These are phyloP conservation scores for Silurus meridionalis DNA, from an alignment of 2,113 vertebrate species.

Conservation along the genomic window DNA sequence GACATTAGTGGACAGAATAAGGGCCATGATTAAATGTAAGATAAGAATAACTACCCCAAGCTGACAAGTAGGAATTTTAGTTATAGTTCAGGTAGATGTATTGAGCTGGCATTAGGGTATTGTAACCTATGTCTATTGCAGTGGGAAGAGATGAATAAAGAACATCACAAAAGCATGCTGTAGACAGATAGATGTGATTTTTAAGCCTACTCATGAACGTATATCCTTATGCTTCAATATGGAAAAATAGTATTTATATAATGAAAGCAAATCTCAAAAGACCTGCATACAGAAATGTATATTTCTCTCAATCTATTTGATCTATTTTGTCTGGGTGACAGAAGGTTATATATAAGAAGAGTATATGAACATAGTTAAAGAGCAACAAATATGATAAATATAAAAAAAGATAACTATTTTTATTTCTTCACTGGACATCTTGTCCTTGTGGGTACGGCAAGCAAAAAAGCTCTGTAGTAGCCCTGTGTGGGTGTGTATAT, in stretches of 20 bases:
- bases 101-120: neutral
- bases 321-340: neutral
- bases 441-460: neutral
- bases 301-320: neutral
- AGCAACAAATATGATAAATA: neutral
- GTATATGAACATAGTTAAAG: neutral
- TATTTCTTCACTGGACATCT: neutral
- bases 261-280: neutral
- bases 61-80: neutral
- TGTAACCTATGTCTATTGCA: neutral
- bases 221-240: neutral
- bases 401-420: neutral
- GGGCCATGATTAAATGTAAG: neutral
- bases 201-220: neutral
- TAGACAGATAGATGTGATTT: too few species aligned
- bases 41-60: too few species aligned
- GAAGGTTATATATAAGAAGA: neutral
- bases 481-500: neutral
- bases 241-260: neutral
- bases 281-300: neutral
- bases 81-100: neutral
- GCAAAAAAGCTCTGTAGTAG: neutral
- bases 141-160: neutral
- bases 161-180: too few species aligned
- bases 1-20: neutral